Evolutionary conservation across 2,797 vertebrate species (phyloP), one percentile per base, ranked within the genome.

Genomic region (Diplodus puntazzo): DNA sequence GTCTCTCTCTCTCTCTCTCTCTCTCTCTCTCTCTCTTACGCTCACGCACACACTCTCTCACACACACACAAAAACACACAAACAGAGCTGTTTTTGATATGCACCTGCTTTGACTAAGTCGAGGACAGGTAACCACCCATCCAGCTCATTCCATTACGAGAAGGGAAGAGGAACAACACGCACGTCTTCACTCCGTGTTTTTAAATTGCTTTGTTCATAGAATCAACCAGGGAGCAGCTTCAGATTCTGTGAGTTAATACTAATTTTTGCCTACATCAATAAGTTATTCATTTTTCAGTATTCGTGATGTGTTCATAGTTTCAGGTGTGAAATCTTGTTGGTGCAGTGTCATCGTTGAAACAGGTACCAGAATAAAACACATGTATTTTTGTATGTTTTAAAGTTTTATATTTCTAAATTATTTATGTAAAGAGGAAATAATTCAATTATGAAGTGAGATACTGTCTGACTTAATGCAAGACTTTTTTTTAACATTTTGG

Each of bases 201-300:
- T 65, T 21, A 14, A 70, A 39, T 59, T 54, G 2, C 16, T 13
- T 14, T 20, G 20, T 59, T 73, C 59, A 10, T 55, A 9, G 1
- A 21, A 17, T 77, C 69, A 16, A 17, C 27, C 23, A 8, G 9
- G 11, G n/a, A 68, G 60, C 50, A 65, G 58, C 66, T 11, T 0
- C 49, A 27, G 8, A 63, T 34, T 61, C 39, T 77, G 85, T 91
- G 64, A 91, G 87, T 91, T 84, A 46, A 10, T 23, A 45, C 17
- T 11, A 0, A 65, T 50, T 58, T 7, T n/a, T 52, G 21, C 9
- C 54, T 59, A 18, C 2, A 42, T 39, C 6, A 55, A 4, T 17
- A n/a, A 18, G 1, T 55, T 34, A 0, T 66, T 11, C 10, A 0
- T 34, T 49, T 71, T 65, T 59, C 6, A 49, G 1, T 60, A 20